Evolutionary conservation across 2,888 invertebrate species (phyloP).

Genomic region (Cabera pusaria): DNA sequence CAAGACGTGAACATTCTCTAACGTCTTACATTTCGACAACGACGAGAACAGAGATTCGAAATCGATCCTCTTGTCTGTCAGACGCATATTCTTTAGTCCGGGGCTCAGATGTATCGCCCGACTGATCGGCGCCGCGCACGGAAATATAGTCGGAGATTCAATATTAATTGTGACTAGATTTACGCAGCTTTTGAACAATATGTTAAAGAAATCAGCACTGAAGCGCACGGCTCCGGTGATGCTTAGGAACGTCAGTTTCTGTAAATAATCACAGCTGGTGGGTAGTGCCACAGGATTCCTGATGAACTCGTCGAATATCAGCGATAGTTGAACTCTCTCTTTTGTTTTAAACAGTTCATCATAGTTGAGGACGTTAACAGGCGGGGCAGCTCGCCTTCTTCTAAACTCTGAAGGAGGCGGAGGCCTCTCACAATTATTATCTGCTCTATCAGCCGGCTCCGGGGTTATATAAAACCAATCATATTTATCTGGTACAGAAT

Average conservation of each 20-base stretch:
- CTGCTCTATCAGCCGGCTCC: conserved; percentile 20
- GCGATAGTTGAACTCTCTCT: conserved; percentile 41
- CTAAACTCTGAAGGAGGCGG: conserved; percentile 6
- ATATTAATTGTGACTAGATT: conserved; percentile 58
- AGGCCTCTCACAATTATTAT: conserved; percentile 15
- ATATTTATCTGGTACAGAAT: conserved; percentile 32
- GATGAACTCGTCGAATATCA: conserved; percentile 42
- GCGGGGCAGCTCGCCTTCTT: conserved; percentile 44
- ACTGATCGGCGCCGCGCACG: conserved; percentile 43
- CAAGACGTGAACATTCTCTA: conserved; percentile 61
- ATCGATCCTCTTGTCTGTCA: conserved; percentile 54
- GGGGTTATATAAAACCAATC: conserved; percentile 48
- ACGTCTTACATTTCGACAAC: conserved; percentile 51
- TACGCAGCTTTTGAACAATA: conserved; percentile 54
- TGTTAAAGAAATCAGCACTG: conserved; percentile 55
- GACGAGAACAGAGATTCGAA: conserved; percentile 50
- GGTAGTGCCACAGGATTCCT: conserved; percentile 45
- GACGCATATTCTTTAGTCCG: conserved; percentile 57
- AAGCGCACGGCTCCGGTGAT: conserved; percentile 50
- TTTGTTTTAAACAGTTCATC: conserved; percentile 51
- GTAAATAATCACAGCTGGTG: conserved; percentile 46
- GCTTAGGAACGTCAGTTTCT: conserved; percentile 62
- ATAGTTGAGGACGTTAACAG: conserved; percentile 48
- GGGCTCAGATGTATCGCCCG: conserved; percentile 46
- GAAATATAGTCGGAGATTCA: conserved; percentile 39